Percentiles rank a stretch among this genome's conserved stretches.
phyloP scores from a whole-genome alignment of 2,113 vertebrate genomes.

The Corythornis madagascariensis region DNA sequence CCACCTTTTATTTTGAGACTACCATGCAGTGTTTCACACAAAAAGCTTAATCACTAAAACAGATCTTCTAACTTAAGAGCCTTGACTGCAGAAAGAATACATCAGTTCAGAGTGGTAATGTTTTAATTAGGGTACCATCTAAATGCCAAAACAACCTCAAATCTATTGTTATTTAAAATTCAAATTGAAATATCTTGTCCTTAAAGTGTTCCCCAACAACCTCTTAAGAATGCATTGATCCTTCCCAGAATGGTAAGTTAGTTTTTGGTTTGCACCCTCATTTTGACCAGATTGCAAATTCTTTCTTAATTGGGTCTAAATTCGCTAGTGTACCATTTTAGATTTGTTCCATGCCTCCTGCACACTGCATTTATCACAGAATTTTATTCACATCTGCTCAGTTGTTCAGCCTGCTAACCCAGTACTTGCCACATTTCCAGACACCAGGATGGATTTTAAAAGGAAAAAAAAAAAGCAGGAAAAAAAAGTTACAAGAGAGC shows the following conservation, averaged over 20 bases:
- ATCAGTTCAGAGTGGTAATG: not conserved
- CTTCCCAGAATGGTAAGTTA: not conserved
- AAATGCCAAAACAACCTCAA: not conserved
- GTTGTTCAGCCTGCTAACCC: conserved; percentile 31
- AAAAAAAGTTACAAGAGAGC: not conserved
- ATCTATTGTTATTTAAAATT: not conserved
- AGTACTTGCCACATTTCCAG: not conserved
- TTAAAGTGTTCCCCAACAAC: not conserved
- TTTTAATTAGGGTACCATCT: not conserved
- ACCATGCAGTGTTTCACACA: not conserved
- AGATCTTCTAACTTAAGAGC: not conserved
- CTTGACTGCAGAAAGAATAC: not conserved
- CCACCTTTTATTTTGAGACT: not conserved
- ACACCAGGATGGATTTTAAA: not conserved
- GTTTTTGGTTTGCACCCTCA: conserved; percentile 23
- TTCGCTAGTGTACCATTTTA: conserved; percentile 11
- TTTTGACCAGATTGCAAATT: conserved; percentile 64
- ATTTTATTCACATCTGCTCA: conserved; percentile 66
- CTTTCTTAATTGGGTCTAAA: conserved; percentile 54
- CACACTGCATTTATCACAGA: conserved; percentile 37
- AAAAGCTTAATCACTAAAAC: conserved; percentile 2
- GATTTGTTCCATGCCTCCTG: conserved; percentile 24
- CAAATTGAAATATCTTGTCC: not conserved
- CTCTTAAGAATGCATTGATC: not conserved
- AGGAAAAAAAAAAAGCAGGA: not conserved